Evolutionary conservation across 2,797 vertebrate species (phyloP).

Genomic region (Dermochelys coriacea): DNA sequence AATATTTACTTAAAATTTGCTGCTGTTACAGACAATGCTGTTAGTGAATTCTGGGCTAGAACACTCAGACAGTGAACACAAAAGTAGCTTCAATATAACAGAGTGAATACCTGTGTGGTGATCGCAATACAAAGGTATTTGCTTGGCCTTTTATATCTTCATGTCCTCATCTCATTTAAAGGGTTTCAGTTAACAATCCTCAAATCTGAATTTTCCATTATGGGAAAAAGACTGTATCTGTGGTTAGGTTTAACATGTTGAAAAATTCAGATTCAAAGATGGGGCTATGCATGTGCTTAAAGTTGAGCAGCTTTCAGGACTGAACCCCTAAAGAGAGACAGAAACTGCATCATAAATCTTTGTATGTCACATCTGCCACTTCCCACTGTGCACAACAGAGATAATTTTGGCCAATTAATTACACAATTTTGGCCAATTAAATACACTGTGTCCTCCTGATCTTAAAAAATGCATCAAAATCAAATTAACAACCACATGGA

Average conservation of each 20-base stretch:
- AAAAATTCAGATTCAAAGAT: neutral
- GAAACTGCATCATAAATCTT: neutral
- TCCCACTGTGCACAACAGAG: neutral
- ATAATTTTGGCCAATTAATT: neutral
- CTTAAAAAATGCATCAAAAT: neutral
- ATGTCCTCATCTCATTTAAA: neutral
- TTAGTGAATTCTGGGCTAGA: neutral
- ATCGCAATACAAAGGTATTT: neutral
- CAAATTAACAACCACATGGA: neutral
- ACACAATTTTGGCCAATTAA: neutral
- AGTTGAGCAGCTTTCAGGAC: neutral
- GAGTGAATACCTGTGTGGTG: neutral
- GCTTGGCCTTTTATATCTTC: neutral
- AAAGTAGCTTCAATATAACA: neutral
- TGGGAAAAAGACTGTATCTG: neutral
- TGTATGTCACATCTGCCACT: neutral
- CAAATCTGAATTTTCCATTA: neutral
- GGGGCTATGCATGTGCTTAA: neutral
- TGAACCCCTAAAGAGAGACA: neutral
- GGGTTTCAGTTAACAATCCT: neutral
- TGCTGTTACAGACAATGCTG: neutral
- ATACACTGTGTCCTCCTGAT: neutral
- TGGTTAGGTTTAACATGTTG: neutral
- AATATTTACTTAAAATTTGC: neutral
- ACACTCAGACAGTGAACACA: neutral